Evolutionary conservation across 2,888 invertebrate genomes (phyloP).

Genomic region (Heliconius ethilla): DNA sequence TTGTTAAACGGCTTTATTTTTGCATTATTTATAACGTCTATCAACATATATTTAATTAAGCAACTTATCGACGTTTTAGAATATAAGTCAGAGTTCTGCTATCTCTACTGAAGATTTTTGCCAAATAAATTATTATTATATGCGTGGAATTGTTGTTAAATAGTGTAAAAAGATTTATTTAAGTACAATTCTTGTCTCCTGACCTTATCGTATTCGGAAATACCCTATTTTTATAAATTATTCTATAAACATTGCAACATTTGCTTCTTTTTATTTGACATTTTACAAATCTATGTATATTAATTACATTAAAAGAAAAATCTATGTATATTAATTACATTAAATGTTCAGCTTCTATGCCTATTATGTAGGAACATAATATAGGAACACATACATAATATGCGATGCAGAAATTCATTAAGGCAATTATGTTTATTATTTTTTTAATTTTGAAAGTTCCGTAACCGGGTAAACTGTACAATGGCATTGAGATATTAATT

Average conservation of each 20-base stretch:
- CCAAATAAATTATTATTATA: too few relatives aligned
- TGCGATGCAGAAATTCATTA: not conserved
- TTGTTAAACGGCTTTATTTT: not conserved
- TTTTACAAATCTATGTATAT: not conserved
- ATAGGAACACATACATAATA: not conserved
- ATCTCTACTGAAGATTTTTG: too few relatives aligned
- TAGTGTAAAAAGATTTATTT: too few relatives aligned
- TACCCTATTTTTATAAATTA: not conserved
- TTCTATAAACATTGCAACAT: not conserved
- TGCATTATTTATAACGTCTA: not conserved
- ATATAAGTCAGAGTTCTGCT: too few relatives aligned
- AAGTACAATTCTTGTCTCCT: too few relatives aligned
- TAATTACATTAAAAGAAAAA: too few relatives aligned
- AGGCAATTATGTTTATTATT: not conserved
- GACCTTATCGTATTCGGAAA: not conserved
- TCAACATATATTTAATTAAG: too few relatives aligned
- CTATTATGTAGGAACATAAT: too few relatives aligned
- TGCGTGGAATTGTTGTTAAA: not conserved
- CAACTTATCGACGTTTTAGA: too few relatives aligned
- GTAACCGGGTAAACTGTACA: conserved; percentile 31
- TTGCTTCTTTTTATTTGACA: not conserved
- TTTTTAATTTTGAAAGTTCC: conserved; percentile 28
- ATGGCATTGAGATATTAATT: conserved; percentile 34
- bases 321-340: too few relatives aligned
- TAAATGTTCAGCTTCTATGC: too few relatives aligned